Percentiles rank a stretch among this genome's conserved stretches.
Conservation (phyloP, 2,797 vertebrate species). For the Acipenser oxyrinchus region DNA sequence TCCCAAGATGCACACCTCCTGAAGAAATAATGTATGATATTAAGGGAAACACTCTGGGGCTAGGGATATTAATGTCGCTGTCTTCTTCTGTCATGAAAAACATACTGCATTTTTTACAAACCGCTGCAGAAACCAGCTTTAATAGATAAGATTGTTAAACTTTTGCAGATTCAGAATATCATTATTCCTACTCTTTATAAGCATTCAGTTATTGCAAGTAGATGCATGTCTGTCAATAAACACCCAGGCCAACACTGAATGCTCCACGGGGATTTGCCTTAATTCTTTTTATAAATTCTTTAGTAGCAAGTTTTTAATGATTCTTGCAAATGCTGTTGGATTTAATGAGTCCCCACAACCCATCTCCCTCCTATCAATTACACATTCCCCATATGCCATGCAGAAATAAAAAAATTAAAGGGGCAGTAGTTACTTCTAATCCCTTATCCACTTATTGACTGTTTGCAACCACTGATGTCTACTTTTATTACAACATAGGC, state of each 20-base stretch:
- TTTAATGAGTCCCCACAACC: constrained; percentile 11
- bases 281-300: constrained; percentile 14
- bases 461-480: too few relatives aligned
- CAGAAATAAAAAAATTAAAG: too few relatives aligned
- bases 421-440: not conserved
- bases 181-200: not conserved
- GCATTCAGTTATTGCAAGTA: constrained; percentile 6
- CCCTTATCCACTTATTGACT: not conserved
- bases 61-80: too few relatives aligned
- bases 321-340: constrained; percentile 8
- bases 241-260: constrained; percentile 3
- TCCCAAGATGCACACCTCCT: not conserved
- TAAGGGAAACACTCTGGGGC: too few relatives aligned
- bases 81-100: too few relatives aligned
- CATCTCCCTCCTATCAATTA: not conserved
- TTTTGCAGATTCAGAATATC: too few relatives aligned
- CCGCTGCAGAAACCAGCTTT: too few relatives aligned
- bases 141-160: too few relatives aligned
- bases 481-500: too few relatives aligned
- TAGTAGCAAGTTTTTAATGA: constrained; percentile 13
- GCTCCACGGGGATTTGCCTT: constrained; percentile 12
- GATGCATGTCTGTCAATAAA: constrained; percentile 9
- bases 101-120: too few relatives aligned
- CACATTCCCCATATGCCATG: not conserved
- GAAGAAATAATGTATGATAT: too few relatives aligned